phyloP scores from a whole-genome alignment of 53 echinoderm and acorn worm genomes.

The Antedon mediterranea region DNA sequence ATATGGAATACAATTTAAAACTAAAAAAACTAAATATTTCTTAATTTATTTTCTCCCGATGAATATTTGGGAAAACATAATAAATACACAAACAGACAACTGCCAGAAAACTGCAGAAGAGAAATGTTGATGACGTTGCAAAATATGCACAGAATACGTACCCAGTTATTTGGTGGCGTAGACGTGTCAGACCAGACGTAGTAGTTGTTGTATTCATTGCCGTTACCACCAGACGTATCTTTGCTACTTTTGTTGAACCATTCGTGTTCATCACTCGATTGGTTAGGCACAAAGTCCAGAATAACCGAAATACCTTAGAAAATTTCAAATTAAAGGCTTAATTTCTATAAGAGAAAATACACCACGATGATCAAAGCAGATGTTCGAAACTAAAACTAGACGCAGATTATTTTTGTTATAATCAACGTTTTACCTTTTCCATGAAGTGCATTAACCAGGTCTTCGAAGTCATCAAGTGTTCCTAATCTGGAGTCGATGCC shows the following conservation, averaged over 20 bases:
- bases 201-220: conserved; percentile 49
- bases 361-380: no score
- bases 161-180: conserved; percentile 54
- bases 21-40: no score
- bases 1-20: no score
- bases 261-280: conserved; percentile 55
- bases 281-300: conserved; percentile 84
- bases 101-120: no score
- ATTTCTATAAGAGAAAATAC: no score
- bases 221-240: not conserved
- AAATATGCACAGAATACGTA: conserved; percentile 7
- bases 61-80: no score
- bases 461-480: conserved; percentile 50
- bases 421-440: conserved; percentile 24
- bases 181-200: conserved; percentile 35
- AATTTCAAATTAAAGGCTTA: not conserved
- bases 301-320: conserved; percentile 61
- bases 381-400: no score
- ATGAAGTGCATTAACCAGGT: conserved; percentile 30
- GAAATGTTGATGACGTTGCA: no score
- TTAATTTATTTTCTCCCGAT: no score
- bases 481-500: conserved; percentile 62
- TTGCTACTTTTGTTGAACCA: conserved; percentile 47
- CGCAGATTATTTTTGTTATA: no score
- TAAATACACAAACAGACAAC: no score